Conservation (phyloP, 2,888 invertebrate genomes). For the Steromphala cineraria region DNA sequence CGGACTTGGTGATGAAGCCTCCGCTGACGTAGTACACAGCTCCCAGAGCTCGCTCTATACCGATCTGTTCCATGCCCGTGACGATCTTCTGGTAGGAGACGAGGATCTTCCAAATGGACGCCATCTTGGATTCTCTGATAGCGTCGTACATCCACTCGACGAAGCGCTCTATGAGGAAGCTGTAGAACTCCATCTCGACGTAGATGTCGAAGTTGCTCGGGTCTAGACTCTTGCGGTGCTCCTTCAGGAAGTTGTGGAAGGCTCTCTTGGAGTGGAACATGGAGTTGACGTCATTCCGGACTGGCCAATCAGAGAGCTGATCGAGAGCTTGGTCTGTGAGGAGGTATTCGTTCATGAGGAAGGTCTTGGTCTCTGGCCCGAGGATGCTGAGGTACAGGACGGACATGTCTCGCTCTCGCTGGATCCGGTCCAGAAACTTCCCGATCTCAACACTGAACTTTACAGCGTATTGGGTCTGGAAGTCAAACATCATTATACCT, state of each 20-base stretch:
- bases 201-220: conserved; percentile 53
- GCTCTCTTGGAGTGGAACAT: conserved; percentile 54
- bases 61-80: conserved; percentile 90
- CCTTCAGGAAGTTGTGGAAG: conserved; percentile 56
- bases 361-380: conserved; percentile 53
- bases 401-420: conserved; percentile 62
- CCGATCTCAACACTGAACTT: conserved; percentile 63
- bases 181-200: conserved; percentile 64
- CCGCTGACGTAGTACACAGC: conserved; percentile 91
- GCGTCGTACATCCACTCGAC: conserved; percentile 64
- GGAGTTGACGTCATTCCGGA: conserved; percentile 45
- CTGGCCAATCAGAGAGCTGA: conserved; percentile 57
- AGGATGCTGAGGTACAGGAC: conserved; percentile 53
- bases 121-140: conserved; percentile 60
- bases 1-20: conserved; percentile 80
- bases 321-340: conserved; percentile 54
- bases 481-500: not conserved
- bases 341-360: conserved; percentile 50
- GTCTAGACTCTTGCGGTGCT: conserved; percentile 52
- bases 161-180: conserved; percentile 55
- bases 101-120: conserved; percentile 75
- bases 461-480: conserved; percentile 57
- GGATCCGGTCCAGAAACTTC: conserved; percentile 56
- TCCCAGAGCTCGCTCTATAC: conserved; percentile 90
- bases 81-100: conserved; percentile 91